phyloP scores from a whole-genome alignment of 2,888 invertebrate species.

The Ochropleura leucogaster region DNA sequence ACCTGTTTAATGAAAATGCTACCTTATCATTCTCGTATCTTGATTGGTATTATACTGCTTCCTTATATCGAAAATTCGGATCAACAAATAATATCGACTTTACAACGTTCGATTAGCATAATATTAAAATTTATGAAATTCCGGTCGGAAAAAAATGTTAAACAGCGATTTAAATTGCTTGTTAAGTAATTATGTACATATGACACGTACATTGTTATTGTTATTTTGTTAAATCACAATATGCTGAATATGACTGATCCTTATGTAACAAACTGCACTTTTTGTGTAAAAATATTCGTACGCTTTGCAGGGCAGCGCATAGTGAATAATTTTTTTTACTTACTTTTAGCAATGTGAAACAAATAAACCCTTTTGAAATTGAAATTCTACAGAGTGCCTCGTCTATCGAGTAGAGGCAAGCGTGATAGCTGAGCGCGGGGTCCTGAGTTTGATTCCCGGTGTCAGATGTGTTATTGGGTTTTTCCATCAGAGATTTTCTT shows the following conservation, averaged over 20 bases:
- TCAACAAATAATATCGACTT: constrained; percentile 55
- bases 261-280: background rate
- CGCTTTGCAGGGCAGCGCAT: no score
- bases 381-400: no score
- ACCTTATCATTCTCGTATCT: constrained; percentile 50
- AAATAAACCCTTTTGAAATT: no score
- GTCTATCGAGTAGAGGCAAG: no score
- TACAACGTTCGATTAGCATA: constrained; percentile 52
- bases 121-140: constrained; percentile 53
- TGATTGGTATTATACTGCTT: constrained; percentile 56
- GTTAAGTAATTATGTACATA: constrained; percentile 11
- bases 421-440: no score
- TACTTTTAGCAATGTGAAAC: no score
- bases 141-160: constrained; percentile 23
- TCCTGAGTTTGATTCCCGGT: no score
- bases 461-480: no score
- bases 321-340: no score
- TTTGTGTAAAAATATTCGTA: no score
- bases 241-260: no score
- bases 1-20: constrained; percentile 57
- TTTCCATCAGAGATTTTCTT: no score
- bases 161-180: constrained; percentile 20
- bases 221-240: constrained; percentile 1
- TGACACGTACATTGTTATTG: background rate
- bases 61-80: constrained; percentile 53